A percentile compares a stretch with the other conserved stretches of the same genome.
phyloP scores from a whole-genome alignment of 53 echinoderm and acorn worm species.

The Astropecten irregularis region DNA sequence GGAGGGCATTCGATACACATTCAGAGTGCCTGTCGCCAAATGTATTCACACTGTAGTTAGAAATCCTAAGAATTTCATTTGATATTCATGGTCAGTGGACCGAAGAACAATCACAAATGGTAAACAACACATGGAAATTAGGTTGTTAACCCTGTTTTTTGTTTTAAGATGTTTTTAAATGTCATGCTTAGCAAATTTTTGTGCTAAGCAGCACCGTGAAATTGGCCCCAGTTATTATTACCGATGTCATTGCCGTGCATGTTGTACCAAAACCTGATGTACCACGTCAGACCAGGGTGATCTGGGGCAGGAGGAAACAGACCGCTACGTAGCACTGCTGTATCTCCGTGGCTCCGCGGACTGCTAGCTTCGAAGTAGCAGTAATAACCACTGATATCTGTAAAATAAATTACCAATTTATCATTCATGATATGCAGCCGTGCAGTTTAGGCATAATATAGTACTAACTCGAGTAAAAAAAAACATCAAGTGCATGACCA shows the following conservation, averaged over 20 bases:
- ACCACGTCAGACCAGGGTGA: background rate
- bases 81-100: background rate
- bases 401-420: background rate
- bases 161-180: no score
- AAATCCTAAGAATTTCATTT: background rate
- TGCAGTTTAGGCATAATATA: no score
- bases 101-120: no score
- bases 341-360: background rate
- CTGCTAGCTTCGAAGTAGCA: background rate
- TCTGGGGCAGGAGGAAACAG: background rate
- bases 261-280: background rate
- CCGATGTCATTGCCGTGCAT: background rate
- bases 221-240: no score
- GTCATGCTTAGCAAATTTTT: no score
- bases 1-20: background rate
- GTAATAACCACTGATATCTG: background rate
- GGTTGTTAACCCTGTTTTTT: no score
- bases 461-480: no score
- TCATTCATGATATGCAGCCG: no score
- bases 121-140: no score
- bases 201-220: no score
- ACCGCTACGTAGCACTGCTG: background rate
- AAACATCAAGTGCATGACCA: no score
- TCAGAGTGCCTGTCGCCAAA: background rate
- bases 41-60: background rate